These are phyloP conservation scores for Yponomeuta evonymella DNA, from an alignment of 2,888 invertebrate species.

Conservation along the genomic window DNA sequence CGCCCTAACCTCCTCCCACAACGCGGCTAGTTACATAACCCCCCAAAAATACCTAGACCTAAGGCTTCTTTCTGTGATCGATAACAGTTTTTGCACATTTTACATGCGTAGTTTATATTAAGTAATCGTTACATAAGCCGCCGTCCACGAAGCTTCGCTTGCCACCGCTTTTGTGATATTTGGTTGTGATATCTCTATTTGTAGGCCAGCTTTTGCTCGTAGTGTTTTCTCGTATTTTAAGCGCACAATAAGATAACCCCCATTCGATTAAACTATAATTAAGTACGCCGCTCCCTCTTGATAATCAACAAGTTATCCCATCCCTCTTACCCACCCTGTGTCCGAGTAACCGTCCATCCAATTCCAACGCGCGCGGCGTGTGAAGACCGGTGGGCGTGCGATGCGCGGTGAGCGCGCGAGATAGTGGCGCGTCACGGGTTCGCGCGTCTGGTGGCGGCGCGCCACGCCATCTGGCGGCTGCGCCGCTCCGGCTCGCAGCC, in stretches of 20 bases:
- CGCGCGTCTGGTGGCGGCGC: conserved; percentile 82
- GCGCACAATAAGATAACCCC: conserved; percentile 9
- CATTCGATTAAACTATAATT: conserved; percentile 35
- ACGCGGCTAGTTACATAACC: conserved; percentile 68
- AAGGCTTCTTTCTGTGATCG: conserved; percentile 73
- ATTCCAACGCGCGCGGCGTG: conserved; percentile 20
- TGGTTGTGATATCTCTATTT: conserved; percentile 67
- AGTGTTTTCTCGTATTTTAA: conserved; percentile 31
- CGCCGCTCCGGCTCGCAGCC: conserved; percentile 75
- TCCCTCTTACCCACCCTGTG: conserved; percentile 21
- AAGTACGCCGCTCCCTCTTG: conserved; percentile 42
- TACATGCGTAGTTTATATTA: conserved; percentile 52
- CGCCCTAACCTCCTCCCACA: conserved; percentile 49
- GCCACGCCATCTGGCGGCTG: conserved; percentile 83
- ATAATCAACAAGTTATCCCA: not conserved
- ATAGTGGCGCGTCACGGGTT: conserved; percentile 82
- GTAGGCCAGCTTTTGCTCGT: conserved; percentile 70
- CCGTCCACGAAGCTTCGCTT: conserved; percentile 75
- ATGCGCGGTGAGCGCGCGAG: conserved; percentile 50
- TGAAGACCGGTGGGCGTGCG: not conserved
- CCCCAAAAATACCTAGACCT: conserved; percentile 56
- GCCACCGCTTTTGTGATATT: conserved; percentile 72
- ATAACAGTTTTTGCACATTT: conserved; percentile 66
- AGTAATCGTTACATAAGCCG: conserved; percentile 70
- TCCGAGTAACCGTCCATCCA: conserved; percentile 4